A percentile compares a stretch with the other conserved stretches of the same genome.
Conservation (phyloP, 2,888 invertebrate species). For the Holacanthella duospinosa region DNA sequence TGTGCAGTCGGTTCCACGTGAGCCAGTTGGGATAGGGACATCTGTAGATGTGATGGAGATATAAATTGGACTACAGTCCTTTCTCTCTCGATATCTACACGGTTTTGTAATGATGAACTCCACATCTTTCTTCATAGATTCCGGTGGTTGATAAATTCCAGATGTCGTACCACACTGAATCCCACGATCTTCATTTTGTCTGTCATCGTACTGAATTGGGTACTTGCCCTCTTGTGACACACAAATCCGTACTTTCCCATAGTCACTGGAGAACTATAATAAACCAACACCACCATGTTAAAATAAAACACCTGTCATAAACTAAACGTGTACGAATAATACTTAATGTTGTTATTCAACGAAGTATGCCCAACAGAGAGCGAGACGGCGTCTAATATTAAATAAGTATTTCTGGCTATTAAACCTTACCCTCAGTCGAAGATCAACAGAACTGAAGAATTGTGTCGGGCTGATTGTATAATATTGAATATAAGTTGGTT, state of each 20-base stretch:
- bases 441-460: constrained; percentile 30
- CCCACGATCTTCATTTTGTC: constrained; percentile 9
- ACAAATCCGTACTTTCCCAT: constrained; percentile 32
- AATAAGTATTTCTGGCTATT: not conserved
- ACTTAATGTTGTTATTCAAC: not conserved
- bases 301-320: not conserved
- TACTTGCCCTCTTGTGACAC: constrained; percentile 16
- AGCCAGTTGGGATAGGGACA: constrained; percentile 7
- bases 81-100: constrained; percentile 29
- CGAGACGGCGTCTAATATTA: not conserved
- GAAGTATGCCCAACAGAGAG: too few relatives aligned
- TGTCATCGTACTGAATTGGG: constrained; percentile 20
- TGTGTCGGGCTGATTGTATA: constrained; percentile 33
- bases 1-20: constrained; percentile 21
- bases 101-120: constrained; percentile 30
- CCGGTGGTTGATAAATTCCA: constrained; percentile 22
- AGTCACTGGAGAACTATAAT: constrained; percentile 32
- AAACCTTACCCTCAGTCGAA: constrained; percentile 29
- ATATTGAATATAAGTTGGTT: constrained; percentile 28
- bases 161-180: constrained; percentile 24
- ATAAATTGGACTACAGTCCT: constrained; percentile 33
- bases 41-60: constrained; percentile 28
- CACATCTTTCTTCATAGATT: constrained; percentile 19
- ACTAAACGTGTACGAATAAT: not conserved
- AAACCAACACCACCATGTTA: not conserved